Percentiles rank a stretch among this genome's conserved stretches.
Conservation (phyloP, 2,797 vertebrate genomes). For the Choloepus didactylus region DNA sequence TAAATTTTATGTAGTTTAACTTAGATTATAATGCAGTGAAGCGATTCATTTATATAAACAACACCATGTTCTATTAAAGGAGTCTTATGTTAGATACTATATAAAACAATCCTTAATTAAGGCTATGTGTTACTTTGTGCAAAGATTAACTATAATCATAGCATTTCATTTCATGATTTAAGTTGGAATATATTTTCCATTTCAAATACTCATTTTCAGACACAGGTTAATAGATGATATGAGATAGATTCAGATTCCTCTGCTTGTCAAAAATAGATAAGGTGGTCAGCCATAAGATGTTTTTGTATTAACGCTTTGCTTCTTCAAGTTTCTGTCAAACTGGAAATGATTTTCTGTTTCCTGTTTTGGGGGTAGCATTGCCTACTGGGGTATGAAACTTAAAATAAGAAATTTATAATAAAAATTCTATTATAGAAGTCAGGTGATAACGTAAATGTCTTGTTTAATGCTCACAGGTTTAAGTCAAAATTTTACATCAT, state of each 20-base stretch:
- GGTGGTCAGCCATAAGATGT: not conserved
- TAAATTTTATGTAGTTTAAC: not conserved
- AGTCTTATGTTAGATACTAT: constrained; percentile 28
- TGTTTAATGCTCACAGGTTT: not conserved
- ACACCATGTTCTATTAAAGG: not conserved
- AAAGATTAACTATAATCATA: constrained; percentile 20
- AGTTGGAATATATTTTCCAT: not conserved
- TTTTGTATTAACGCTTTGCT: constrained; percentile 35
- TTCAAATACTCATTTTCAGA: constrained; percentile 49
- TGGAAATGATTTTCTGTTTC: not conserved
- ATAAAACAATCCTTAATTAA: constrained; percentile 60
- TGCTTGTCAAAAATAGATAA: not conserved
- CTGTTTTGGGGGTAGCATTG: not conserved
- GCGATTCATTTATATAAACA: not conserved
- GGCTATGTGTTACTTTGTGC: not conserved
- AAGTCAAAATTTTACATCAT: not conserved
- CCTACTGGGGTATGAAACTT: not conserved
- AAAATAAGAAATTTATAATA: not conserved
- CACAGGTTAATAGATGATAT: not conserved
- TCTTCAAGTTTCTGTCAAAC: not conserved
- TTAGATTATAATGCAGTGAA: constrained; percentile 10
- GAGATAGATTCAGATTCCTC: not conserved
- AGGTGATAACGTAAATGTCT: not conserved
- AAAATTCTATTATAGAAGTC: not conserved
- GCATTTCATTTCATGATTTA: not conserved